Base-by-base conservation (phyloP, 2,888 invertebrate genomes). In the Congeria kusceri region DNA sequence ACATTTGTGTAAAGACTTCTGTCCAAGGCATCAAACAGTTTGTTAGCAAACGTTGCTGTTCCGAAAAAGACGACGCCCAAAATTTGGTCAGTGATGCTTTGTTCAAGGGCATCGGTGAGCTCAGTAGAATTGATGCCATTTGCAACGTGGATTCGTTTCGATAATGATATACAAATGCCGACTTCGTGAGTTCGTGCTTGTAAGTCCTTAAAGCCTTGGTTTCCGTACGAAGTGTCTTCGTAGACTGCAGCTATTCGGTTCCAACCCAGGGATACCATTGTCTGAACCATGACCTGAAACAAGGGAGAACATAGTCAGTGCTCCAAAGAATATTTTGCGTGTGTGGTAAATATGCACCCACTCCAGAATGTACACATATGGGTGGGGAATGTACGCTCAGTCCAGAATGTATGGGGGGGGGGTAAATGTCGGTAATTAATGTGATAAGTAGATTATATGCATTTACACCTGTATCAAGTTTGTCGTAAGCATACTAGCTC, bases 221-320 rank as follows among this genome's bases (percentile, higher is more conserved):
- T 49, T 1, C 86, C 87, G 44, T 86, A 84, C 1, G 65, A 58
- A 56, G 82, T 79, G 29, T 82, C 69, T 18, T 81, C 80, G 46
- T 86, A 84, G 7, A 86, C 61, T 0, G 86, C 68, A 23, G 83
- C 87, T 20, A 87, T 78, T 59, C 84, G 77, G 46, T 84, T 87
- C 87, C 87, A 87, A 47, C 73, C 72, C 11, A 86, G 74, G 13
- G 59, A 13, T 18, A 72, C 15, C 66, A 87, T 58, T 25, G 84
- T 59, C 47, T 78, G 39, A 4, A 82, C 27, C 70, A 87, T 85
- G 3, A 73, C 82, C 86, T 87, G 49, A 9, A 58, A 53, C 39
- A 39, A 13, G 5, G 15, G 39, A 11, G 9, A 39, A 11, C 39
- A 15, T 39, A 39, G 3, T 1, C 3, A 39, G 39, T 1, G 13